Percentiles rank a stretch among this genome's conserved stretches.
phyloP scores from a whole-genome alignment of 2,113 vertebrate genomes.

The Helogale parvula region DNA sequence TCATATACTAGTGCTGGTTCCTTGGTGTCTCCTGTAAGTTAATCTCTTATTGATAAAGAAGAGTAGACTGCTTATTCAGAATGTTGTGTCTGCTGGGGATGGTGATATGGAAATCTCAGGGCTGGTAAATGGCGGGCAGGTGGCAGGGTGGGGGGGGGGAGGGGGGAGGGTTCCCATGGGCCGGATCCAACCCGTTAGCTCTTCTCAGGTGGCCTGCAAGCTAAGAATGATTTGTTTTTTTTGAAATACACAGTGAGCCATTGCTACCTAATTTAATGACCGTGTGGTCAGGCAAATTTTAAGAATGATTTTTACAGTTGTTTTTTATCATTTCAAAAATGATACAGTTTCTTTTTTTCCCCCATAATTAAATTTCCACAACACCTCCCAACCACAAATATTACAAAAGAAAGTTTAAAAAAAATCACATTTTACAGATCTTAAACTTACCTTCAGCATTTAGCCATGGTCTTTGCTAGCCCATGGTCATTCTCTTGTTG shows the following conservation, averaged over 20 bases:
- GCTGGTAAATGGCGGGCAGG: not conserved
- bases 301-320: not conserved
- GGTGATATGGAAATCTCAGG: not conserved
- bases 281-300: not conserved
- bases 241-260: constrained; percentile 17
- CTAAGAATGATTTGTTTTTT: not conserved
- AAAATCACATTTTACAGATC: constrained; percentile 49
- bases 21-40: not conserved
- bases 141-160: too few relatives aligned
- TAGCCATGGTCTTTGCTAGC: not conserved
- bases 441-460: constrained; percentile 60
- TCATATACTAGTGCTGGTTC: not conserved
- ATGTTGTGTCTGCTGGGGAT: not conserved
- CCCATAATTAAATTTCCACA: constrained; percentile 15
- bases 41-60: not conserved
- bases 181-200: not conserved
- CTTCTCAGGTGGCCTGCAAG: not conserved
- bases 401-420: constrained; percentile 19
- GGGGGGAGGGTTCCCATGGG: not conserved
- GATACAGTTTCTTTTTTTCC: not conserved
- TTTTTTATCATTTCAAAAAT: not conserved
- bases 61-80: not conserved
- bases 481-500: not conserved
- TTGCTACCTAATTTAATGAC: constrained; percentile 61
- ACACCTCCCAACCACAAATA: not conserved